phyloP scores from a whole-genome alignment of 2,797 vertebrate genomes.

The Hydrophis major region DNA sequence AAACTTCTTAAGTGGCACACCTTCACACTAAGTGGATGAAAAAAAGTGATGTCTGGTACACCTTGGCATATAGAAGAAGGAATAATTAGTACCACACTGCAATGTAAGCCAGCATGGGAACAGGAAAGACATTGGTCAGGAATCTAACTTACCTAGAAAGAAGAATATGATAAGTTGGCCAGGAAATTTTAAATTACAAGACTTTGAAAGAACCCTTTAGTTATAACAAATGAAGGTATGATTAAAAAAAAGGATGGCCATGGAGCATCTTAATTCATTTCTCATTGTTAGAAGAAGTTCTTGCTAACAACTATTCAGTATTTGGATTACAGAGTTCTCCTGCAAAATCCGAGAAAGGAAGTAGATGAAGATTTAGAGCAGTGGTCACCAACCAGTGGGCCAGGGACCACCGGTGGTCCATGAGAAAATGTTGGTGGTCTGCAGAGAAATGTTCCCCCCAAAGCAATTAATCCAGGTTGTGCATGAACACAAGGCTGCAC shows the following conservation, averaged over 20 bases:
- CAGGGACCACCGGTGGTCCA: too few species aligned
- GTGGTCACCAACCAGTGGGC: too few species aligned
- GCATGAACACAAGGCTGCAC: too few species aligned
- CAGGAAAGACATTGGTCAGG: neutral
- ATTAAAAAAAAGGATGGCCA: neutral
- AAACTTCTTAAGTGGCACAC: neutral
- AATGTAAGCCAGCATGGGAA: neutral
- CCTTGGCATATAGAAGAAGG: neutral
- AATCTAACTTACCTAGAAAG: neutral
- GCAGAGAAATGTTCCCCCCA: too few species aligned
- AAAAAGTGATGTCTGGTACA: neutral
- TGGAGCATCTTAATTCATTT: neutral
- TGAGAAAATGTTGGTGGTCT: too few species aligned
- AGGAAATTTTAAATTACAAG: neutral
- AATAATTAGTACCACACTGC: neutral
- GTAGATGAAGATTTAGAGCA: neutral
- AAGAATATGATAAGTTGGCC: neutral
- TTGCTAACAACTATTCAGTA: neutral
- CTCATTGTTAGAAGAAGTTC: neutral
- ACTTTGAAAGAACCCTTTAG: neutral
- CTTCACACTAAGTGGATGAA: neutral
- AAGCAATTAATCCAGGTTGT: too few species aligned
- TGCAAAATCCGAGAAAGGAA: neutral
- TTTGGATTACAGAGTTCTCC: neutral
- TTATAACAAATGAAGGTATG: neutral